A percentile compares a stretch with the other conserved stretches of the same genome.
These are phyloP conservation scores for Fulica atra DNA, from an alignment of 2,113 vertebrate species.

Conservation along the genomic window DNA sequence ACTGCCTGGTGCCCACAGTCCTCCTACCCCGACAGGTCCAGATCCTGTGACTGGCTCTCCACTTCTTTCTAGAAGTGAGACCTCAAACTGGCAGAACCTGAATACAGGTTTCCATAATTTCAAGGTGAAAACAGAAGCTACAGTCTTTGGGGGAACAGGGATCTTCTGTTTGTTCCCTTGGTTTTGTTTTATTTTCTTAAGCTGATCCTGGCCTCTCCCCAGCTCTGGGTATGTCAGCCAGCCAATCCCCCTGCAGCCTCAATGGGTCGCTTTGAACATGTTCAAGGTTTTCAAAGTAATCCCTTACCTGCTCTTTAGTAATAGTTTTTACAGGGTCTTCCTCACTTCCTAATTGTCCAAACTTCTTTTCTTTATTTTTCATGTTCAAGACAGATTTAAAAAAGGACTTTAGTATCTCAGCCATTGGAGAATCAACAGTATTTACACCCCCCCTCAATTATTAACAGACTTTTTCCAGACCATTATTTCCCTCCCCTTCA, in stretches of 20 bases:
- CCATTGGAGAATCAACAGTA: slow-evolving; percentile 75
- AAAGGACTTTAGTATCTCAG: slow-evolving; percentile 81
- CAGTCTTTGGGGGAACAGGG: neutral
- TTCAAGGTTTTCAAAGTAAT: slow-evolving; percentile 58
- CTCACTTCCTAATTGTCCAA: slow-evolving; percentile 83
- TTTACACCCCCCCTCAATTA: slow-evolving; percentile 74
- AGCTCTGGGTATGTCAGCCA: neutral
- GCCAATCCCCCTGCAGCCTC: slow-evolving; percentile 5
- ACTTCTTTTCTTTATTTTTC: slow-evolving; percentile 84
- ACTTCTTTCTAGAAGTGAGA: neutral
- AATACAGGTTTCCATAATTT: neutral
- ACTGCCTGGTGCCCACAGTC: neutral
- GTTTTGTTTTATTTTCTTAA: neutral
- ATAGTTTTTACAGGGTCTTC: slow-evolving; percentile 78
- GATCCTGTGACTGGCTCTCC: neutral
- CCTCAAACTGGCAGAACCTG: neutral
- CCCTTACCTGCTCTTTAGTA: slow-evolving; percentile 76
- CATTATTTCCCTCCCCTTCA: slow-evolving; percentile 59
- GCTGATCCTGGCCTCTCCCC: neutral
- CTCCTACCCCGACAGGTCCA: neutral
- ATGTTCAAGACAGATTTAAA: slow-evolving; percentile 85
- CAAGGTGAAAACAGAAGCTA: neutral
- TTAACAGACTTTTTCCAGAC: slow-evolving; percentile 68
- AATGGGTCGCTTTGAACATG: neutral
- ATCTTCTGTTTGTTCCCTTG: neutral